phyloP scores from a whole-genome alignment of 2,113 vertebrate genomes.

The Proterorhinus semilunaris region DNA sequence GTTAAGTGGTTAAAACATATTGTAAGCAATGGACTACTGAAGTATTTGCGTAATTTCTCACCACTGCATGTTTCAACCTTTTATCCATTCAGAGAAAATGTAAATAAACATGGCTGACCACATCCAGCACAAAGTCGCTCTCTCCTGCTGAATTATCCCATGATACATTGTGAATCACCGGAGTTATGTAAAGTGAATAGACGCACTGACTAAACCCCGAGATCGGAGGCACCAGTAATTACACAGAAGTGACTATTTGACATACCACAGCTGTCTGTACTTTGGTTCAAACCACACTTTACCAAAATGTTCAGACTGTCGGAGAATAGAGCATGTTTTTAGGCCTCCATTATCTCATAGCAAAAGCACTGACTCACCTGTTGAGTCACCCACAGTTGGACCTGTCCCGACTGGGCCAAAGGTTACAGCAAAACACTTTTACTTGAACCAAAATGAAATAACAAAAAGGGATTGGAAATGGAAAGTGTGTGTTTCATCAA shows the following conservation, averaged over 20 bases:
- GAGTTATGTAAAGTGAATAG: constrained; percentile 19
- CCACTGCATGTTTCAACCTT: not conserved
- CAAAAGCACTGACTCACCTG: constrained; percentile 46
- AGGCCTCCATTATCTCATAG: constrained; percentile 31
- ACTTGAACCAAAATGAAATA: not conserved
- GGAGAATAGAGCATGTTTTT: constrained; percentile 25
- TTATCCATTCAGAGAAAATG: not conserved
- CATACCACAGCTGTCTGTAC: constrained; percentile 7
- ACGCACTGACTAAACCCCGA: constrained; percentile 38
- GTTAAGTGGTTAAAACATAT: not conserved
- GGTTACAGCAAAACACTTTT: not conserved
- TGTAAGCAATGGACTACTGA: not conserved
- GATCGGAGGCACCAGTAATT: constrained; percentile 22
- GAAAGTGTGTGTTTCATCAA: too few relatives aligned
- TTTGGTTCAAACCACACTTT: constrained; percentile 34
- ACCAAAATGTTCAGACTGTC: constrained; percentile 28
- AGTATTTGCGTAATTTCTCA: not conserved
- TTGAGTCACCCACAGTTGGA: constrained; percentile 15
- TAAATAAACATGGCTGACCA: constrained; percentile 38
- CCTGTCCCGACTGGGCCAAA: not conserved
- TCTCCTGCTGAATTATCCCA: not conserved
- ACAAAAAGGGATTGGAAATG: too few relatives aligned
- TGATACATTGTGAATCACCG: constrained; percentile 54
- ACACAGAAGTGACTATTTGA: constrained; percentile 9
- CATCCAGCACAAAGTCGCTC: constrained; percentile 22